phyloP scores from a whole-genome alignment of 2,888 invertebrate genomes.

The Eupelmus urozonus region DNA sequence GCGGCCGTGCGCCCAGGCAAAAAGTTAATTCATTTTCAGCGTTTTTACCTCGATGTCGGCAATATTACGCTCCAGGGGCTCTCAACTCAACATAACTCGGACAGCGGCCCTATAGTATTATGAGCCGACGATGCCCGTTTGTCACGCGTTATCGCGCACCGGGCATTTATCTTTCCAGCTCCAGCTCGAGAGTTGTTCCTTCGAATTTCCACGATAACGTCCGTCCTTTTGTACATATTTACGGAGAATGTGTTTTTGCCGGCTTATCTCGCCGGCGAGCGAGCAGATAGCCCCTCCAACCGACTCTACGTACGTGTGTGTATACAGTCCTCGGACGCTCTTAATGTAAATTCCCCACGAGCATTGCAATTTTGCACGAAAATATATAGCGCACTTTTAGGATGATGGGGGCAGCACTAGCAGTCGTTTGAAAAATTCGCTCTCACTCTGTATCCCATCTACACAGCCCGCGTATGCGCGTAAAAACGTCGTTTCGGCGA shows the following conservation, averaged over 20 bases:
- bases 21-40: slow-evolving; percentile 75
- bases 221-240: slow-evolving; percentile 23
- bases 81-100: slow-evolving; percentile 39
- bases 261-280: slow-evolving; percentile 24
- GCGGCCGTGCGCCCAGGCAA: slow-evolving; percentile 63
- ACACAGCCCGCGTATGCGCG: background rate
- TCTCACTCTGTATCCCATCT: background rate
- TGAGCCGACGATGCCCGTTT: slow-evolving; percentile 13
- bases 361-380: slow-evolving; percentile 20
- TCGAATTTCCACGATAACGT: slow-evolving; percentile 37
- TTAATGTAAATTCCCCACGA: slow-evolving; percentile 28
- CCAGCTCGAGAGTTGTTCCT: background rate
- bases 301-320: no score
- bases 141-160: slow-evolving; percentile 41
- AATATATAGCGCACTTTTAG: slow-evolving; percentile 5
- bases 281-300: slow-evolving; percentile 1
- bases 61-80: slow-evolving; percentile 68
- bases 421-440: slow-evolving; percentile 12
- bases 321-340: background rate
- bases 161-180: slow-evolving; percentile 3
- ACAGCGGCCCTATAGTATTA: background rate
- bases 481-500: slow-evolving; percentile 29
- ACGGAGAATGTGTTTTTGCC: slow-evolving; percentile 8
- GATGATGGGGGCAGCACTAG: background rate
- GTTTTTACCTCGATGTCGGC: slow-evolving; percentile 71